Conservation (phyloP, 1,140 invertebrate species). For the Tetramorium alpestre region DNA sequence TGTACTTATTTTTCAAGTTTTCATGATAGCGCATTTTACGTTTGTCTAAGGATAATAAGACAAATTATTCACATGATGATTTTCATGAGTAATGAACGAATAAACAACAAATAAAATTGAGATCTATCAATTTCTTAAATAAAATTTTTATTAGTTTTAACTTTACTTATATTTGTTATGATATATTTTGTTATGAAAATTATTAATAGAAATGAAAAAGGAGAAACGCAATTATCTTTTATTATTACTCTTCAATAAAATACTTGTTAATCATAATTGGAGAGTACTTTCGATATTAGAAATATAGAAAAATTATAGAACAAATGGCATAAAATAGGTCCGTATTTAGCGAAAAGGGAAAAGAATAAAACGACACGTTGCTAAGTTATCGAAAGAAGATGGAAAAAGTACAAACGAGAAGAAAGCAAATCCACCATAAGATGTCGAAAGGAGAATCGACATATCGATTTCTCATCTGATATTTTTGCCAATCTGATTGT, state of each 20-base stretch:
- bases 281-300: neutral
- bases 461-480: constrained; percentile 61
- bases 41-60: neutral
- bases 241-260: neutral
- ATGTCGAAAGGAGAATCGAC: neutral
- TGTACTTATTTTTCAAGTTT: neutral
- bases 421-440: neutral
- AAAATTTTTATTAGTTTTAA: neutral
- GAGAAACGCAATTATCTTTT: neutral
- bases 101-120: too few species aligned
- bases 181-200: neutral
- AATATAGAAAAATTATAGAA: neutral
- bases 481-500: constrained; percentile 69
- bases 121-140: neutral
- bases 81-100: neutral
- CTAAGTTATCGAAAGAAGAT: neutral
- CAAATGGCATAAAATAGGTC: neutral
- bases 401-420: neutral
- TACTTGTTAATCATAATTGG: neutral
- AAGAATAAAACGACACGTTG: neutral
- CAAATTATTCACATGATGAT: neutral
- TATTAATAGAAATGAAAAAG: neutral
- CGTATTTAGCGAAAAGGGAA: neutral
- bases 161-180: neutral
- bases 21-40: neutral